phyloP scores from a whole-genome alignment of 1,140 invertebrate species.

The Bombus haemorrhoidalis region DNA sequence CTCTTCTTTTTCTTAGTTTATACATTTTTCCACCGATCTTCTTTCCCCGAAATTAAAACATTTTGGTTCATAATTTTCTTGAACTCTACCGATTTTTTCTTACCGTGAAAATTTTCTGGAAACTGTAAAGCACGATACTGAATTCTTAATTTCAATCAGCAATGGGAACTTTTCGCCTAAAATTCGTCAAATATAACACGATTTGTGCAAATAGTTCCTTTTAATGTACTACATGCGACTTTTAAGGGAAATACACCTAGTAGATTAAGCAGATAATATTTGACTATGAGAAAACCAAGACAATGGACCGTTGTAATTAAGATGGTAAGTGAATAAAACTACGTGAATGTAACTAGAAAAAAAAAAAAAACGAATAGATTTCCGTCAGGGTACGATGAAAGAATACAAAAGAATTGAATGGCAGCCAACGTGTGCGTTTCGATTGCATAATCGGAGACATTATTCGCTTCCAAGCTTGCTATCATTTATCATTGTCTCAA shows the following conservation, averaged over 20 bases:
- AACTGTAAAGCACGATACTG: neutral
- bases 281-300: neutral
- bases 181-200: too few species aligned
- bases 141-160: neutral
- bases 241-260: neutral
- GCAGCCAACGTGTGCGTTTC: neutral
- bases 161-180: neutral
- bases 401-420: neutral
- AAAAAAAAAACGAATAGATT: neutral
- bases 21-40: too few species aligned
- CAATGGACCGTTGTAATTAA: slow-evolving; percentile 5
- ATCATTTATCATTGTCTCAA: neutral
- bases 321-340: neutral
- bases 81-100: too few species aligned
- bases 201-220: neutral
- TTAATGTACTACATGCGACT: neutral
- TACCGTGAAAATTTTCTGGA: too few species aligned
- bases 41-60: too few species aligned
- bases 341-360: neutral
- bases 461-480: neutral
- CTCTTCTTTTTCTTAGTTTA: too few species aligned
- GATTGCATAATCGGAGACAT: slow-evolving; percentile 16
- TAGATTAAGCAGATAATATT: neutral
- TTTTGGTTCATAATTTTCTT: too few species aligned
- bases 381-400: neutral